phyloP scores from a whole-genome alignment of 2,113 vertebrate species.

The Siphamia tubifer region DNA sequence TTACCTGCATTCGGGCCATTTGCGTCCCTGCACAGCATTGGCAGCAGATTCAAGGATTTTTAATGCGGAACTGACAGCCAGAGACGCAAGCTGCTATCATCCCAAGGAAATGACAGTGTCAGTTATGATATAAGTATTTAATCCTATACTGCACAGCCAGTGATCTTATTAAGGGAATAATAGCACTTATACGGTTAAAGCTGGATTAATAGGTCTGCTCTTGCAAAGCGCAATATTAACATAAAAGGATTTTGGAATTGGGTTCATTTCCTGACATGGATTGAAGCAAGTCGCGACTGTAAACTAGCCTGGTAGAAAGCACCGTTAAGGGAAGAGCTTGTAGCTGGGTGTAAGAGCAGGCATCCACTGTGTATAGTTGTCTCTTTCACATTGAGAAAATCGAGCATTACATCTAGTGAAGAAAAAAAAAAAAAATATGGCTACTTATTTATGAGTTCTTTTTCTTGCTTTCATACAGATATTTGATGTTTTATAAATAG shows the following conservation, averaged over 20 bases:
- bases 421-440: neutral
- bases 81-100: constrained; percentile 69
- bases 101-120: constrained; percentile 78
- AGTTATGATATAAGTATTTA: constrained; percentile 85
- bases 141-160: constrained; percentile 82
- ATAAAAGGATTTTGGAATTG: constrained; percentile 82
- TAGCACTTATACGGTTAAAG: constrained; percentile 82
- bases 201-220: constrained; percentile 83
- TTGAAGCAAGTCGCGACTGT: constrained; percentile 59
- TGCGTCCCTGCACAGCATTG: constrained; percentile 42
- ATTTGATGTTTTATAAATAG: constrained; percentile 51
- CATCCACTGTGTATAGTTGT: neutral
- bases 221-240: constrained; percentile 82
- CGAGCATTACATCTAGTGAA: constrained; percentile 26
- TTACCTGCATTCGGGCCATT: constrained; percentile 58
- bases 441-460: constrained; percentile 42
- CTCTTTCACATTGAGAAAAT: constrained; percentile 23
- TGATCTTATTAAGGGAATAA: constrained; percentile 87
- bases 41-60: constrained; percentile 65
- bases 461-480: constrained; percentile 26
- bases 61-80: constrained; percentile 77
- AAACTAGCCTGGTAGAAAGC: constrained; percentile 52
- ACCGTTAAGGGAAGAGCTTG: constrained; percentile 17
- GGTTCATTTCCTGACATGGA: constrained; percentile 73
- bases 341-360: constrained; percentile 9